These are phyloP conservation scores for Tadarida brasiliensis DNA, from an alignment of 2,797 vertebrate species.

Conservation along the genomic window DNA sequence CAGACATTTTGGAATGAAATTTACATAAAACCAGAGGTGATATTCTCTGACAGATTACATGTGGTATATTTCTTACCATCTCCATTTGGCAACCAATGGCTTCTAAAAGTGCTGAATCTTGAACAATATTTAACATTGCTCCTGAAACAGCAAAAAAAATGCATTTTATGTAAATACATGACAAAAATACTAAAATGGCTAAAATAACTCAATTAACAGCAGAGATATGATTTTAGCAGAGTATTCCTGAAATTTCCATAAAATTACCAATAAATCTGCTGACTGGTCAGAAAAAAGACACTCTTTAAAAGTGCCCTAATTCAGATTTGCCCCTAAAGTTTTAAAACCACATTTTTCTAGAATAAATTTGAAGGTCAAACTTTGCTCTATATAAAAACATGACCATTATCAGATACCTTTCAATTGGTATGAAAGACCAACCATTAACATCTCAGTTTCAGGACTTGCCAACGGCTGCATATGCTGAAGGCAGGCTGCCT, in stretches of 20 bases:
- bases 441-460: slow-evolving; percentile 43
- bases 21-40: slow-evolving; percentile 64
- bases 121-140: slow-evolving; percentile 95
- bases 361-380: slow-evolving; percentile 23
- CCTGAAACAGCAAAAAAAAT: slow-evolving; percentile 87
- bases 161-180: slow-evolving; percentile 52
- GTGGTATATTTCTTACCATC: slow-evolving; percentile 88
- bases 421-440: neutral
- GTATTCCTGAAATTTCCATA: slow-evolving; percentile 30
- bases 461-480: neutral
- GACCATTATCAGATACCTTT: neutral
- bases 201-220: slow-evolving; percentile 47
- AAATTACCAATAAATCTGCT: slow-evolving; percentile 43
- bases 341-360: slow-evolving; percentile 15
- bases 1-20: slow-evolving; percentile 1
- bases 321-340: slow-evolving; percentile 1
- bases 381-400: slow-evolving; percentile 49
- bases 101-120: slow-evolving; percentile 94
- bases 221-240: slow-evolving; percentile 26
- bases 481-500: neutral
- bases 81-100: slow-evolving; percentile 92
- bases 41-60: slow-evolving; percentile 41
- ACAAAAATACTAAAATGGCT: slow-evolving; percentile 47
- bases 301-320: slow-evolving; percentile 1
- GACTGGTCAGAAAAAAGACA: slow-evolving; percentile 29